A percentile compares a stretch with the other conserved stretches of the same genome.
Conservation (phyloP, 2,113 vertebrate species). For the Pampusana beccarii region DNA sequence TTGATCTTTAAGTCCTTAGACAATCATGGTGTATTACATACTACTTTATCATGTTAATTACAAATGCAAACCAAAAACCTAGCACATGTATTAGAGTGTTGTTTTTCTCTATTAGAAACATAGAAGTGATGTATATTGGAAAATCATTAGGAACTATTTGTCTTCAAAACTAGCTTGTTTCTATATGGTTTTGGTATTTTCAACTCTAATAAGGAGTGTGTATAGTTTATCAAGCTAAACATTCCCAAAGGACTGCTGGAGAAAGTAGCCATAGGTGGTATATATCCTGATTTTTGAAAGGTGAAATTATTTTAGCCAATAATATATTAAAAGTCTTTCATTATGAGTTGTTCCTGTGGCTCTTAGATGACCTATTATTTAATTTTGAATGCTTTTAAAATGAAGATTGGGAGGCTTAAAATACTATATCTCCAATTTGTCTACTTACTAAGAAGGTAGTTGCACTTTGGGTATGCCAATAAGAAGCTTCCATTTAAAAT, state of each 20-base stretch:
- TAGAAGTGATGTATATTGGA: neutral
- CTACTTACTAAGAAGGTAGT: neutral
- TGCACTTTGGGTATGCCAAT: neutral
- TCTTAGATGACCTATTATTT: neutral
- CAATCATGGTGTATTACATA: neutral
- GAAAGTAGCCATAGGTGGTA: neutral
- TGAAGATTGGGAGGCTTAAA: neutral
- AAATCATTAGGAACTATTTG: neutral
- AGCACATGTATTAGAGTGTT: neutral
- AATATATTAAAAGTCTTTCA: neutral
- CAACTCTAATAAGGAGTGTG: neutral
- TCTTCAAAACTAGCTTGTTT: neutral
- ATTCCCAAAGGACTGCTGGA: neutral
- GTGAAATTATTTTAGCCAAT: neutral
- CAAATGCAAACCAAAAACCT: neutral
- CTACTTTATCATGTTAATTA: neutral
- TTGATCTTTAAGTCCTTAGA: neutral
- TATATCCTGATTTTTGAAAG: neutral
- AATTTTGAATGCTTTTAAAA: neutral
- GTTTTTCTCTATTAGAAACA: neutral
- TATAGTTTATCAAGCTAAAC: neutral
- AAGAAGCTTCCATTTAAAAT: neutral
- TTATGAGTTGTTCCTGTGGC: neutral
- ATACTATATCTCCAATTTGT: neutral
- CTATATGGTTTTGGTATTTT: neutral